These are phyloP conservation scores for Halcyon smyrnensis DNA, from an alignment of 2,797 vertebrate genomes.

Conservation along the genomic window DNA sequence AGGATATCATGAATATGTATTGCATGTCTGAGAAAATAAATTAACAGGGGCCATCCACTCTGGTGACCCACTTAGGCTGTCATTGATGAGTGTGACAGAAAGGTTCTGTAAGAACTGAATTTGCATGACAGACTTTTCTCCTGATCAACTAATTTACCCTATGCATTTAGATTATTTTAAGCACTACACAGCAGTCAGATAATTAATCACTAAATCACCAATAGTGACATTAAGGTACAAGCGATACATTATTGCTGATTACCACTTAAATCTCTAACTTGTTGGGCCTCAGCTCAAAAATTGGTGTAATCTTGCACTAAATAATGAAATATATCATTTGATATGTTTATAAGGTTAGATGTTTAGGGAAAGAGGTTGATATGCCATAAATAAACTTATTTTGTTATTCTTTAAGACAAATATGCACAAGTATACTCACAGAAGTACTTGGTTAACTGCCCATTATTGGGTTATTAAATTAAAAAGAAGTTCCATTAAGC, in stretches of 20 bases:
- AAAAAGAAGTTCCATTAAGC: background rate
- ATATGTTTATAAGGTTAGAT: background rate
- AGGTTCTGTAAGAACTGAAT: conserved; percentile 85
- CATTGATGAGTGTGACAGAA: conserved; percentile 90
- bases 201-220: conserved; percentile 89
- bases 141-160: conserved; percentile 83
- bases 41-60: conserved; percentile 92
- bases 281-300: conserved; percentile 4
- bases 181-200: conserved; percentile 78
- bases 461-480: background rate
- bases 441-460: background rate
- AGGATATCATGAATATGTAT: conserved; percentile 97
- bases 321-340: background rate
- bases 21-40: conserved; percentile 93
- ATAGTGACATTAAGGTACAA: conserved; percentile 73
- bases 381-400: background rate
- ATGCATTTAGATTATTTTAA: conserved; percentile 87
- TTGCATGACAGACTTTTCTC: conserved; percentile 81
- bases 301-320: conserved; percentile 8
- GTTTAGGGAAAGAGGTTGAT: background rate
- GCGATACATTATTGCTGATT: conserved; percentile 83
- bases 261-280: conserved; percentile 72
- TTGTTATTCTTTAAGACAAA: background rate
- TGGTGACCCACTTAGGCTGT: conserved; percentile 95
- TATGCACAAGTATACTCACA: background rate